Percentiles rank a stretch among this genome's conserved stretches.
These are phyloP conservation scores for Tachysurus vachellii DNA, from an alignment of 2,113 vertebrate genomes.

Conservation along the genomic window DNA sequence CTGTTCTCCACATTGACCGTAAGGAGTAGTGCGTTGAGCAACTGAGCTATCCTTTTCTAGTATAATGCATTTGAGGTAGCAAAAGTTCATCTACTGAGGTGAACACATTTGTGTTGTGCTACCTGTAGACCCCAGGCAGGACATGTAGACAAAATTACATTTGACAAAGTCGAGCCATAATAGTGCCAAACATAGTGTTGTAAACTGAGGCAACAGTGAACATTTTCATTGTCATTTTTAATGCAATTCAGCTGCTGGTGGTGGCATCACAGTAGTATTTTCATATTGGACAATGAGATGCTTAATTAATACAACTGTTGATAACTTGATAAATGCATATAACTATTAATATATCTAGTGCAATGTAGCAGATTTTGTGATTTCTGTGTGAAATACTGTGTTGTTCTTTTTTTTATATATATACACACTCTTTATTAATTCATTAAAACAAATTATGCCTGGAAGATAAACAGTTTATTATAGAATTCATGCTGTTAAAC, in stretches of 20 bases:
- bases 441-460: background rate
- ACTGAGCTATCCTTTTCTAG: background rate
- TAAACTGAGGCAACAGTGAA: background rate
- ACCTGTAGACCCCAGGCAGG: conserved; percentile 11
- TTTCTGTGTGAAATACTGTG: background rate
- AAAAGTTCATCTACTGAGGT: background rate
- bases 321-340: background rate
- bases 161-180: conserved; percentile 10
- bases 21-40: background rate
- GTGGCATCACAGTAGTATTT: conserved; percentile 12
- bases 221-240: conserved; percentile 14
- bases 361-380: background rate
- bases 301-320: background rate
- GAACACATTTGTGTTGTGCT: conserved; percentile 1
- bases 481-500: background rate
- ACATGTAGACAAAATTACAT: conserved; percentile 17
- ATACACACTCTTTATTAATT: background rate
- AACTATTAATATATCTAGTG: background rate
- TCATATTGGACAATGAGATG: background rate
- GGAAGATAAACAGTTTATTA: background rate
- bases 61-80: conserved; percentile 19
- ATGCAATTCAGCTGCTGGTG: background rate
- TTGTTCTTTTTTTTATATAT: background rate
- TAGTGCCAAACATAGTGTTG: conserved; percentile 28
- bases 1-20: background rate